Percentiles rank a stretch among this genome's conserved stretches.
phyloP scores from a whole-genome alignment of 2,797 vertebrate species.

The Leuciscus waleckii region DNA sequence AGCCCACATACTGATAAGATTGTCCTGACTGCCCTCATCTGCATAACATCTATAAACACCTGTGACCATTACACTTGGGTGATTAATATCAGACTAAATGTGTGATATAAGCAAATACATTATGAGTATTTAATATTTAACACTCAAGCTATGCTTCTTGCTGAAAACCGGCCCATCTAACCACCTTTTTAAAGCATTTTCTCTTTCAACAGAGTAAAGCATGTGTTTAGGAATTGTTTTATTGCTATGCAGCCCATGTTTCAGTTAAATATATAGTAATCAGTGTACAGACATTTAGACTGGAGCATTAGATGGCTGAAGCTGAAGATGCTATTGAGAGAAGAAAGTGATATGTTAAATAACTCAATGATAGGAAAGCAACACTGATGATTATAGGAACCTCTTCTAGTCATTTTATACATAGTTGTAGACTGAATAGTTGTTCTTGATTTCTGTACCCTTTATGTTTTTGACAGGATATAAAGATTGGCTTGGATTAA shows the following conservation, averaged over 20 bases:
- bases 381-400: slow-evolving; percentile 20
- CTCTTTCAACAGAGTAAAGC: not conserved
- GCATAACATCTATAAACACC: slow-evolving; percentile 1
- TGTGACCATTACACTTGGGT: not conserved
- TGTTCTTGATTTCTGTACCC: not conserved
- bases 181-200: not conserved
- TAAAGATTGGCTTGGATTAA: slow-evolving; percentile 24
- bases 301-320: not conserved
- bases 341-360: slow-evolving; percentile 17
- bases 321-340: not conserved
- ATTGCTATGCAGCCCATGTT: slow-evolving; percentile 23
- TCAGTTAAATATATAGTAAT: slow-evolving; percentile 1
- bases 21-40: slow-evolving; percentile 4
- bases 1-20: slow-evolving; percentile 8
- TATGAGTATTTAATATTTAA: not conserved
- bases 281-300: not conserved
- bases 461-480: not conserved
- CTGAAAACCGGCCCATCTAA: not conserved
- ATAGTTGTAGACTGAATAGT: not conserved
- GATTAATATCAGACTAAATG: not conserved
- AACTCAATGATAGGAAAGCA: slow-evolving; percentile 23
- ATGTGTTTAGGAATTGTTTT: not conserved
- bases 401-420: not conserved
- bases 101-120: not conserved
- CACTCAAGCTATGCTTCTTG: not conserved